phyloP scores from a whole-genome alignment of 2,797 vertebrate species.

The Rhinoraja longicauda region DNA sequence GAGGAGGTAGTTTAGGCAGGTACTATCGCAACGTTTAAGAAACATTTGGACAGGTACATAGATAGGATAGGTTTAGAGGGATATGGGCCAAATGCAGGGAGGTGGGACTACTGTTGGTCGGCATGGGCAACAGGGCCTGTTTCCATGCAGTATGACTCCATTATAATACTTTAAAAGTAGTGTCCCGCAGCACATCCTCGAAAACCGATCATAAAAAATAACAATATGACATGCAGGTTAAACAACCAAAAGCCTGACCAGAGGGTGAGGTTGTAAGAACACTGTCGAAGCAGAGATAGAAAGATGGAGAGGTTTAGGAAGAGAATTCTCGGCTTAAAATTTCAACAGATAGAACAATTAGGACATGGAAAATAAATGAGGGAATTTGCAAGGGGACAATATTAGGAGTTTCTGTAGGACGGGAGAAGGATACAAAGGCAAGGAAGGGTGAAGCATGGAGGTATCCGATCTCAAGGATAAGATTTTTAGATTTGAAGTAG shows the following conservation, averaged over 20 bases:
- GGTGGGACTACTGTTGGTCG: too few species aligned
- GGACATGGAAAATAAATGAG: neutral
- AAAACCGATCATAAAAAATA: neutral
- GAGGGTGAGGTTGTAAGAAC: neutral
- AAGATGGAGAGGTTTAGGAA: neutral
- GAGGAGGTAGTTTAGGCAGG: too few species aligned
- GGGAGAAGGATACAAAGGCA: neutral
- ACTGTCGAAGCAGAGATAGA: neutral
- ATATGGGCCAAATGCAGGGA: too few species aligned
- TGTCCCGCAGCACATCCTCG: neutral
- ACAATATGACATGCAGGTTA: neutral
- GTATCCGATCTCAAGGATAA: neutral
- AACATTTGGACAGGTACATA: too few species aligned
- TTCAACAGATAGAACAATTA: neutral
- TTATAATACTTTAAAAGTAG: neutral
- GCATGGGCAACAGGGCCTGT: too few species aligned
- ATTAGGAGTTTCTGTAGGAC: neutral
- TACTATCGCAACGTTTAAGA: too few species aligned
- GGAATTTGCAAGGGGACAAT: neutral
- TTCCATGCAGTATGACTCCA: too few species aligned
- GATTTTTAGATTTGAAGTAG: neutral
- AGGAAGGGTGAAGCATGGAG: neutral
- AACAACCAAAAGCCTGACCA: neutral
- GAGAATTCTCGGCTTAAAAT: neutral
- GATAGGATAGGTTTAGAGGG: too few species aligned